Conservation (phyloP, 92 coral and sea anemone species). For the Epizoanthus scotinus region DNA sequence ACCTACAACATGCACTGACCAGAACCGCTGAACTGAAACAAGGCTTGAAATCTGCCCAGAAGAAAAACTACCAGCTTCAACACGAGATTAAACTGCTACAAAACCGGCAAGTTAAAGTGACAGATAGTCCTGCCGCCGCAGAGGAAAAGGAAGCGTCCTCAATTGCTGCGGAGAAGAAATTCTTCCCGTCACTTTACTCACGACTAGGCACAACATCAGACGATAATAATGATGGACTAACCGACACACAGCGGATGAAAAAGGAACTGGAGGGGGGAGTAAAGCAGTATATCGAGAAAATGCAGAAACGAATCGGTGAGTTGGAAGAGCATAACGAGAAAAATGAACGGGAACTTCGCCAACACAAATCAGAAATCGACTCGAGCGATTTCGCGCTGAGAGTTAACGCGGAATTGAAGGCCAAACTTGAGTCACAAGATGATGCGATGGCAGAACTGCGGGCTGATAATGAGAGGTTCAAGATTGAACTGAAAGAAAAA, state of each 20-base stretch:
- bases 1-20: conserved; percentile 15
- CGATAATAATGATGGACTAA: conserved; percentile 6
- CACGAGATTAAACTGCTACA: conserved; percentile 4
- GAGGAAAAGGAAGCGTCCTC: not conserved
- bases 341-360: conserved; percentile 24
- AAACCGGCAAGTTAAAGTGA: not conserved
- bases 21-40: conserved; percentile 27
- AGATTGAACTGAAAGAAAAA: conserved; percentile 31
- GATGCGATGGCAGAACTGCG: conserved; percentile 24
- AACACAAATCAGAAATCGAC: conserved; percentile 41
- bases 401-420: conserved; percentile 36
- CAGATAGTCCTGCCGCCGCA: not conserved
- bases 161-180: not conserved
- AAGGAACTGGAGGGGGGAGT: conserved; percentile 42
- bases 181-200: conserved; percentile 27
- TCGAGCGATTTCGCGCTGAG: conserved; percentile 31
- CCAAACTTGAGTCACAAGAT: conserved; percentile 34
- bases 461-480: conserved; percentile 28
- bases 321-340: conserved; percentile 38
- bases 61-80: conserved; percentile 20
- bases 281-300: conserved; percentile 27
- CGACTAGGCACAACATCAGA: not conserved
- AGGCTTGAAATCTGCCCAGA: conserved; percentile 20
- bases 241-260: conserved; percentile 9
- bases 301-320: conserved; percentile 36